A percentile compares a stretch with the other conserved stretches of the same genome.
These are phyloP conservation scores for Uromys caudimaculatus DNA, from an alignment of 2,797 vertebrate species.

Conservation along the genomic window DNA sequence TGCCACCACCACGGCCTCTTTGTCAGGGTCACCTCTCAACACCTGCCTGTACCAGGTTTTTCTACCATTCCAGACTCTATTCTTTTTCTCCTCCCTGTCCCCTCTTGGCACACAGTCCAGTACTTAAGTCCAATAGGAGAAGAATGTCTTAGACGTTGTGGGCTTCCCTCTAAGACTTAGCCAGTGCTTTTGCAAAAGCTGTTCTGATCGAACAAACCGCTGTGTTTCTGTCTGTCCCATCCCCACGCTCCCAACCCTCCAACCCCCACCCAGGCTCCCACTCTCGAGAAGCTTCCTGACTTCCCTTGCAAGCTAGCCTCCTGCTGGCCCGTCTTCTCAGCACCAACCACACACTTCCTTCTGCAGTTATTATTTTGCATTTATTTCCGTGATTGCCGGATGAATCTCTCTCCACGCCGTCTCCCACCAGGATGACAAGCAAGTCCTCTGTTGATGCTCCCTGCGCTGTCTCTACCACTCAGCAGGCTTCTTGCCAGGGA, in stretches of 20 bases:
- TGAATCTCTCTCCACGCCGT: background rate
- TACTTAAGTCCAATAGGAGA: slow-evolving; percentile 8
- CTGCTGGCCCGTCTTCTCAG: background rate
- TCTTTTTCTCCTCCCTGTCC: background rate
- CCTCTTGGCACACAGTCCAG: background rate
- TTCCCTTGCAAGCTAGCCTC: background rate
- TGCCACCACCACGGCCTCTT: background rate
- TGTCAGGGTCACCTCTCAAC: background rate
- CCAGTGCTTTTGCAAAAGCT: background rate
- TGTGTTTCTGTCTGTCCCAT: background rate
- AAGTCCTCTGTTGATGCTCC: background rate
- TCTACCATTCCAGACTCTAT: background rate
- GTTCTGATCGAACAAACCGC: background rate
- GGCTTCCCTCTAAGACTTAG: background rate
- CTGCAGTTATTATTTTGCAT: background rate
- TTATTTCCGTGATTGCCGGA: slow-evolving; percentile 20
- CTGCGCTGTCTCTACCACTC: background rate
- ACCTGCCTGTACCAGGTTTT: background rate
- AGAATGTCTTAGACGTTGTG: background rate
- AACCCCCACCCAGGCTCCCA: background rate
- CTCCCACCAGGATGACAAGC: slow-evolving; percentile 19
- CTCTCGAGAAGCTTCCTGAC: background rate
- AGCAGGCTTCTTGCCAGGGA: slow-evolving; percentile 7
- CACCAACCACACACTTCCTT: background rate
- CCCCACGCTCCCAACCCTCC: background rate